phyloP scores from a whole-genome alignment of 2,888 invertebrate genomes.

The Palloptera scutellata region DNA sequence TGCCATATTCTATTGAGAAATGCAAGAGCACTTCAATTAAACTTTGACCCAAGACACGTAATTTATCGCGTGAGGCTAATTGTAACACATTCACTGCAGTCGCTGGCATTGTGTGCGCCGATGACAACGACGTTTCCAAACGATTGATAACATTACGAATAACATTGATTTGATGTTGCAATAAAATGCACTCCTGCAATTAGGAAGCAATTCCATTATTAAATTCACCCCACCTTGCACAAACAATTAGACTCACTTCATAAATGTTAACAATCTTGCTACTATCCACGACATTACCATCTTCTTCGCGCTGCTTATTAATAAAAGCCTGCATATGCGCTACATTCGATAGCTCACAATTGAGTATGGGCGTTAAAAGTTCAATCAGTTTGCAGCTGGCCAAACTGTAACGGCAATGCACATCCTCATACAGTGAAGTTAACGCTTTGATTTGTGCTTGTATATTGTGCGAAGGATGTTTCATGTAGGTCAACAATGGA shows the following conservation, averaged over 20 bases:
- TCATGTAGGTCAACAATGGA: constrained; percentile 55
- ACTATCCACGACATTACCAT: constrained; percentile 62
- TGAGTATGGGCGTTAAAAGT: constrained; percentile 78
- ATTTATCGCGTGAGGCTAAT: constrained; percentile 81
- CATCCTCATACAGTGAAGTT: constrained; percentile 78
- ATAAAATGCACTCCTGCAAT: constrained; percentile 80
- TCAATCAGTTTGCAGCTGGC: constrained; percentile 85
- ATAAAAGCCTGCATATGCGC: constrained; percentile 86
- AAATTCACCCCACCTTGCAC: background rate
- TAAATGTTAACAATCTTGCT: constrained; percentile 67
- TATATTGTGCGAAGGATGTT: constrained; percentile 52
- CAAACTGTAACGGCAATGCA: constrained; percentile 81
- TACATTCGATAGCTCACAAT: constrained; percentile 82
- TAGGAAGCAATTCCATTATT: constrained; percentile 5
- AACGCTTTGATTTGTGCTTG: constrained; percentile 71
- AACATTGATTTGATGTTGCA: constrained; percentile 89
- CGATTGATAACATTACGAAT: constrained; percentile 79
- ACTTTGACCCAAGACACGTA: constrained; percentile 82
- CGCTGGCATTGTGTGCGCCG: constrained; percentile 50
- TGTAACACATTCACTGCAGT: constrained; percentile 62
- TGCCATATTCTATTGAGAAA: constrained; percentile 71
- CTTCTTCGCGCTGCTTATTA: constrained; percentile 72
- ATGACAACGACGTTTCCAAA: constrained; percentile 69
- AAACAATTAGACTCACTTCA: constrained; percentile 61
- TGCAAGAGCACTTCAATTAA: constrained; percentile 82